Conservation (phyloP, 2,888 invertebrate genomes). For the Acanthosepion esculentum region DNA sequence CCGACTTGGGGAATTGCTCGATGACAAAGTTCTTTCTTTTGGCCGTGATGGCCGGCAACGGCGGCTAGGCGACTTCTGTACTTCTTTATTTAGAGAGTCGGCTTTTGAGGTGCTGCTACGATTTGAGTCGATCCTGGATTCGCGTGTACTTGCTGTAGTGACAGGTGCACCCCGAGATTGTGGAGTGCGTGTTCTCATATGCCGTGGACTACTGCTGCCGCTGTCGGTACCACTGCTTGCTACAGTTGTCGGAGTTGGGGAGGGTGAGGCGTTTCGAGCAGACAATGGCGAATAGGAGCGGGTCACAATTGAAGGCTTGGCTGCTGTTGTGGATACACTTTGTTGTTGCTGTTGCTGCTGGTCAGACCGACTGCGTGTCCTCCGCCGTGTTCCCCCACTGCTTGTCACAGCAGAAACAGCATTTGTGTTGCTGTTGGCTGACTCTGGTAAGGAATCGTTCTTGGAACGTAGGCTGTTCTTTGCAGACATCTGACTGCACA, state of each 20-base stretch:
- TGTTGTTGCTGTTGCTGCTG: background rate
- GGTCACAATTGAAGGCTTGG: background rate
- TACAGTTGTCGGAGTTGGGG: background rate
- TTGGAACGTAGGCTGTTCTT: background rate
- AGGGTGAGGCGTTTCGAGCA: background rate
- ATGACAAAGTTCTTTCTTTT: background rate
- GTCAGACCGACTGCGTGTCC: background rate
- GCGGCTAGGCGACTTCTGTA: background rate
- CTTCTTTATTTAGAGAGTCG: background rate
- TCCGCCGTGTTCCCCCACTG: background rate
- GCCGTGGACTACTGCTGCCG: background rate
- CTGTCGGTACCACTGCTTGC: background rate
- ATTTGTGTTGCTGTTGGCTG: background rate
- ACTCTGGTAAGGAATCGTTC: background rate
- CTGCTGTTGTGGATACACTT: background rate
- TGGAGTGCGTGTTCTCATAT: background rate
- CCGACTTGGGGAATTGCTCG: background rate
- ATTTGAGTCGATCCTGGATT: background rate
- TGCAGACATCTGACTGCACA: background rate
- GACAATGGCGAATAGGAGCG: background rate
- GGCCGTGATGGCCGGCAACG: background rate
- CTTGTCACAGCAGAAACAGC: background rate
- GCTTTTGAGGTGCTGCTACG: background rate
- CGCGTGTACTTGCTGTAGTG: background rate
- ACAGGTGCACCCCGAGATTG: background rate